Base-by-base conservation (phyloP, 92 coral and sea anemone genomes). In the Palythoa caribaeorum region DNA sequence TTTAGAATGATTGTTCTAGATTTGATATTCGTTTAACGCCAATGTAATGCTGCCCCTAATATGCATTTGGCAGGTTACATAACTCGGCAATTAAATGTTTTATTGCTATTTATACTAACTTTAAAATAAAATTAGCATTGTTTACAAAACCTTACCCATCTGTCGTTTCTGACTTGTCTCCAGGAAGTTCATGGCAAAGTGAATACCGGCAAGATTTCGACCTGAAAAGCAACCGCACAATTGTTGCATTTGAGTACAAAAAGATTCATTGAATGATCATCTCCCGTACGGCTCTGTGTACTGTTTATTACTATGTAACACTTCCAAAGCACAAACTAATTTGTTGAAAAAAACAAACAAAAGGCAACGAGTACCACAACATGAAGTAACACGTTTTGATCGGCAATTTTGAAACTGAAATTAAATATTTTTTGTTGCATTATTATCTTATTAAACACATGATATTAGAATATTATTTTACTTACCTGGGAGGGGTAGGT, bases 131-230 rank as follows among this genome's bases (percentile, higher is more conserved):
- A 72, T 20, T 20, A 36, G 3, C 8, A 36, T 28, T 65, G 3
- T 6, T 70, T 10, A 35, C n/a, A 36, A 1, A 15, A n/a, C 8
- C 94, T 75, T 89, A 96, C 99, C 99, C 91, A 93, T 92, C 66
- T 93, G 99, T 83, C 93, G 91, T 83, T 95, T 96, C 86, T 96
- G 99, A 86, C 98, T 93, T 37, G 91, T 95, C 81, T 96, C 96
- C 89, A 96, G 90, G 92, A 91, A 96, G 89, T 95, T 94, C 98
- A 96, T 95, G 65, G 99, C 99, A 74, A 95, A 95, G 73, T 95
- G 93, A 51, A 96, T 80, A 14, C 99, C 99, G 37, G 90, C 88
- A 78, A 96, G 93, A 73, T 90, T 77, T 57, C 99, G 99, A 79
- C 99, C 99, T 96, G 71, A 62, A 90, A 51, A 48, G 19, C 38